Base-by-base conservation (phyloP, 35 echinoderm and acorn worm genomes). In the Ophioderma brevispina region DNA sequence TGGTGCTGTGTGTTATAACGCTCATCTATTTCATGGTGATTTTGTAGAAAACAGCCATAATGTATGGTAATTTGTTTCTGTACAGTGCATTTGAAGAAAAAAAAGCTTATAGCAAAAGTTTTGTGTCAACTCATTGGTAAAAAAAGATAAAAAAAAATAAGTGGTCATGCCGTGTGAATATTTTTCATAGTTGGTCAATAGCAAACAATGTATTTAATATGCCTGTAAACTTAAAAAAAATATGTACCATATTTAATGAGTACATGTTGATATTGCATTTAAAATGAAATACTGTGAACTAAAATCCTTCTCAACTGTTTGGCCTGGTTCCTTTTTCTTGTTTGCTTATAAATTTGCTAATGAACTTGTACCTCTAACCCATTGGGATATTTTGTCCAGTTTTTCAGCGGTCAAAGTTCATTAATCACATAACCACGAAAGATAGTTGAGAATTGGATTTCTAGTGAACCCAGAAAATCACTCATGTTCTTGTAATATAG, bases 161-260 rank as follows among this genome's bases (percentile, higher is more conserved):
- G 59, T 70, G 59, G 59, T 70, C n/a, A 25, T 70, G 59, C 59
- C 15, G 5, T 70, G 59, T 70, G 59, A 70, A 70, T 70, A 70
- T 70, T 70, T 70, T 70, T 70, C 59, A 70, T 70, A 70, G 59
- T 70, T 70, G 59, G 59, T 70, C 59, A 70, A 70, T 70, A 70
- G 59, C 59, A 70, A 70, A 46, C 5, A 70, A 70, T 70, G 59
- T 70, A 70, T 70, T 70, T 70, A 70, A 70, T 70, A 70, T 25
- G 59, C 59, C 59, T 70, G 59, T 70, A 70, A 70, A 70, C 59
- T 70, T 70, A 15, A 30, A 70, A 70, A 70, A 30, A 70, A 70
- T 70, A 70, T 70, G 59, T 70, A 70, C 59, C 59, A 70, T 15
- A 18, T 70, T 70, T 70, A 70, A 70, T 70, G 59, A 18, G 59